These are phyloP conservation scores for Notocelia uddmanniana DNA, from an alignment of 2,888 invertebrate genomes.

Conservation along the genomic window DNA sequence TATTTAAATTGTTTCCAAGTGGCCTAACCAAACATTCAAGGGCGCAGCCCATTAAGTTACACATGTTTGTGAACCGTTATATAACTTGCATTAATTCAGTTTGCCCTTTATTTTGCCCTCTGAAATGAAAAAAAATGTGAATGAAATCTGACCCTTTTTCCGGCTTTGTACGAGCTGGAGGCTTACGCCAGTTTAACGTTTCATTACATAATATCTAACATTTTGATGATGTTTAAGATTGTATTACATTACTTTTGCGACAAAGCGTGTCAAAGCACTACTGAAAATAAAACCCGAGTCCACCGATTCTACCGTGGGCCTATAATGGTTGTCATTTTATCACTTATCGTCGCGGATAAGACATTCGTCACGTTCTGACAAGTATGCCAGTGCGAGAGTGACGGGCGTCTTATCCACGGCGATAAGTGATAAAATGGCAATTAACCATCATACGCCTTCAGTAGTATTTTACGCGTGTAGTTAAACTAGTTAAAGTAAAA, in stretches of 20 bases:
- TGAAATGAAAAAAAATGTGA: slow-evolving; percentile 52
- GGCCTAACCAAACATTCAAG: slow-evolving; percentile 36
- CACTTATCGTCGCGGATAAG: too few species aligned
- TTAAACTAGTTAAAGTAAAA: too few species aligned
- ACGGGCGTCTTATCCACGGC: too few species aligned
- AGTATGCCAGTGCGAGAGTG: too few species aligned
- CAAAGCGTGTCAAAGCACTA: too few species aligned
- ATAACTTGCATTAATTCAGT: slow-evolving; percentile 53
- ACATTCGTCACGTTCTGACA: too few species aligned
- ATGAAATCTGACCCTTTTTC: slow-evolving; percentile 60
- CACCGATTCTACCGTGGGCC: too few species aligned
- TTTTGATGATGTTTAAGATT: slow-evolving; percentile 25
- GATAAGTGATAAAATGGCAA: too few species aligned
- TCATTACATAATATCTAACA: slow-evolving; percentile 17
- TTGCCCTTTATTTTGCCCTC: slow-evolving; percentile 48
- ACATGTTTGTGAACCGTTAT: slow-evolving; percentile 46
- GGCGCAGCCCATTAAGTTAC: slow-evolving; percentile 7
- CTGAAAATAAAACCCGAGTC: too few species aligned
- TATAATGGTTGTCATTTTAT: too few species aligned
- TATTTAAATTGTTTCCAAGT: slow-evolving; percentile 32
- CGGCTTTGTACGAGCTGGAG: slow-evolving; percentile 54
- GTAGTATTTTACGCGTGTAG: too few species aligned
- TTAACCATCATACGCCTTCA: too few species aligned
- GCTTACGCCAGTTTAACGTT: slow-evolving; percentile 56
- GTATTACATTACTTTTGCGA: not conserved